Base-by-base conservation (phyloP, 2,113 vertebrate species). In the Rhabdomys dilectus region DNA sequence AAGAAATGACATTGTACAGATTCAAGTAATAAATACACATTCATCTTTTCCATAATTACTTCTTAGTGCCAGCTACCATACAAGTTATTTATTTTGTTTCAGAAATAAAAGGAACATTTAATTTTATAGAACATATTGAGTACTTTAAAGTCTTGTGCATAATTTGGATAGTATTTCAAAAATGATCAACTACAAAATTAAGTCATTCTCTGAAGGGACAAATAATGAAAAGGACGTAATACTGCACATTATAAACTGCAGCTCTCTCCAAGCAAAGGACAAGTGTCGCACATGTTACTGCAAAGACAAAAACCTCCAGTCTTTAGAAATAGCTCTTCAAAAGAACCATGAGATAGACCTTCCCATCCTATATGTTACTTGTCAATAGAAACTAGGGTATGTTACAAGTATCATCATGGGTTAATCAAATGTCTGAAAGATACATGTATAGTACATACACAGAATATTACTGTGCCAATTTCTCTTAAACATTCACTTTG, bases 101-200 rank as follows among this genome's bases (percentile, higher is more conserved):
- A 86, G 16, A 45, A 92, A 96, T 82, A 82, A 68, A 77, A 93
- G 84, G 19, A n/a, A 95, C 36, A 92, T 12, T 78, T 13, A 22
- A 4, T 16, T 91, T 0, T 91, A 56, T n/a, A 96, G 16, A 53
- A 75, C 24, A 70, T 45, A 78, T 24, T 80, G 13, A 21, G 22
- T 64, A 13, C 29, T 80, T 93, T 90, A 60, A 89, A 70, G 8
- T 91, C 51, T 89, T 81, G 80, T 3, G 77, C 12, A 66, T 42
- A 48, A 68, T 39, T 53, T 80, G 36, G 34, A 39, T 39, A 31
- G 45, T 91, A 76, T 77, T 72, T 93, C 80, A 88, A 94, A 88
- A 96, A 90, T 60, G 93, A 13, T 7, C 42, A 36, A 91, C 24
- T 62, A 24, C 89, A 48, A 96, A 96, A 96, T 96, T 96, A 93